A percentile compares a stretch with the other conserved stretches of the same genome.
phyloP scores from a whole-genome alignment of 1,140 invertebrate species.

The Pemphigus obesinymphae region DNA sequence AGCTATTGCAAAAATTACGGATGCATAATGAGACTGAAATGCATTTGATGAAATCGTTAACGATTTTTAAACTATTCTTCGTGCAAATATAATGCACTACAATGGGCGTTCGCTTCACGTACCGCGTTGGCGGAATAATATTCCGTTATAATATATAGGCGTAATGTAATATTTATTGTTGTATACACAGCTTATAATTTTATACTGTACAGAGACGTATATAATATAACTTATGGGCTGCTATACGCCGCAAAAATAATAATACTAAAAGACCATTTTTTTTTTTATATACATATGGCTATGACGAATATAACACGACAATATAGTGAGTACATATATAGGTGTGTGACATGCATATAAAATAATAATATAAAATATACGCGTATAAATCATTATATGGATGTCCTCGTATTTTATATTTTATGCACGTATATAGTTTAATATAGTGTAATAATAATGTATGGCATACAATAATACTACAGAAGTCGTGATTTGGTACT shows the following conservation, averaged over 20 bases:
- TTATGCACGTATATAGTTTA: background rate
- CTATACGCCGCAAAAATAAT: too few species aligned
- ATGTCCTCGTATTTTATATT: background rate
- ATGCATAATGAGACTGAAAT: conserved; percentile 21
- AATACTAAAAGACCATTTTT: too few species aligned
- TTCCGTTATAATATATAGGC: conserved; percentile 13
- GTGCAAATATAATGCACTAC: background rate
- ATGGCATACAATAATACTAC: background rate
- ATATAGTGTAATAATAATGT: background rate
- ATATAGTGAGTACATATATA: background rate
- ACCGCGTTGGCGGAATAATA: background rate
- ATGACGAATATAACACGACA: too few species aligned
- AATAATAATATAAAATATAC: background rate
- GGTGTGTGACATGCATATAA: background rate
- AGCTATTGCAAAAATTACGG: conserved; percentile 14
- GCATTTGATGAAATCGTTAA: conserved; percentile 17
- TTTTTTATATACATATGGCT: too few species aligned
- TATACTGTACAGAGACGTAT: background rate
- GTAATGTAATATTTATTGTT: too few species aligned
- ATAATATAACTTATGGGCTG: background rate
- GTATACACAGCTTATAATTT: background rate
- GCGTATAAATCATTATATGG: background rate
- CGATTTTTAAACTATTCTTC: conserved; percentile 6
- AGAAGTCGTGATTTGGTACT: conserved; percentile 12
- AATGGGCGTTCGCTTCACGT: background rate